Evolutionary conservation across 92 coral and sea anemone genomes (phyloP), one percentile per base, ranked within the genome.

Genomic region (Metridium senile): DNA sequence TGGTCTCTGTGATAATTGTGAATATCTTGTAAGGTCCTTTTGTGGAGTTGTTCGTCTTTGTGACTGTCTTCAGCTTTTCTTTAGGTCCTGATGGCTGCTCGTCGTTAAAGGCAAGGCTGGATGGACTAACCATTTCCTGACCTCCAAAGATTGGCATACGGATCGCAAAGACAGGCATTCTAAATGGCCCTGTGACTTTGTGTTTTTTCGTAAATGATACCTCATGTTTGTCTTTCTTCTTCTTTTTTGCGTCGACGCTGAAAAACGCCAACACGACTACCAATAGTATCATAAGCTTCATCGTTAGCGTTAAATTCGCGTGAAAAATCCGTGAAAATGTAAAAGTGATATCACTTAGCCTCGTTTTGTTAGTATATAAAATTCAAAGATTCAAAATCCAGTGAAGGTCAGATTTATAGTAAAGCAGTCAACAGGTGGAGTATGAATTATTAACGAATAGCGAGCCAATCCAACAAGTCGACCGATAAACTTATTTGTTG

Each of bases 1-100:
- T 93, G 26, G 93, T 89, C 74, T 85, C 91, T 27, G 85, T 58
- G 1, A 82, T 77, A 0, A 91, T 78, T 0, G 91, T 91, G 81
- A 85, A 91, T 1, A 93, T 91, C 81, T 89, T 91, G 78, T 70
- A 85, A 26, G 91, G 91, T 8, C 93, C 93, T 8, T 74, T 85
- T 4, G 93, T 89, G 1, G 93, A 85, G 47, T 91, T 91, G 0
- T 77, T 74, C 20, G 93, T 65, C 52, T 72, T 91, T 2, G 93
- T 89, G n/a, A 74, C 83, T 0, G 97, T 91, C 28, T 91, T 89
- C 9, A 82, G 54, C 25, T 89, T 86, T 11, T 66, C 46, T 39
- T 88, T 69, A 62, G 64, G 77, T 18, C 82, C 85, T 10, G 19
- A 11, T 16, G 73, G 59, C n/a, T n/a, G n/a, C 13, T 26, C 13